These are phyloP conservation scores for Sciaenops ocellatus DNA, from an alignment of 2,797 vertebrate species.

Conservation along the genomic window DNA sequence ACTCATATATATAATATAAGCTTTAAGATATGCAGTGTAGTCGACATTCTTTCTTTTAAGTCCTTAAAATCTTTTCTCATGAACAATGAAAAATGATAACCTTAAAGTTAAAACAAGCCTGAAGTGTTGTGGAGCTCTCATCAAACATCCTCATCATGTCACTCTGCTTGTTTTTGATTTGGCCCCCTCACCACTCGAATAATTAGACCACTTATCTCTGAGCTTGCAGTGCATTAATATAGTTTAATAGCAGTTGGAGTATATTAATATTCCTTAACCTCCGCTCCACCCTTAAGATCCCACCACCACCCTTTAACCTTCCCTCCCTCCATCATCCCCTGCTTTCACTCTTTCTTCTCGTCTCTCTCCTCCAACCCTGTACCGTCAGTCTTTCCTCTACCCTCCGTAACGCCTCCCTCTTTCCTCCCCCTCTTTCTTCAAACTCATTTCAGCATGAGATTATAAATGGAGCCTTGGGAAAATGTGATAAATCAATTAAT, in stretches of 20 bases:
- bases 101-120: neutral
- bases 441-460: conserved; percentile 85
- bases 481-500: conserved; percentile 90
- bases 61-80: neutral
- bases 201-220: conserved; percentile 42
- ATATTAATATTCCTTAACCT: conserved; percentile 78
- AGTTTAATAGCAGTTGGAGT: conserved; percentile 59
- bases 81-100: neutral
- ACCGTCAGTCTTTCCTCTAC: conserved; percentile 13
- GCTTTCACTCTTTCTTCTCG: conserved; percentile 17
- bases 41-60: neutral
- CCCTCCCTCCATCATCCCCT: conserved; percentile 48
- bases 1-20: neutral
- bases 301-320: conserved; percentile 58
- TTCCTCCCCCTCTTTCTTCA: conserved; percentile 44
- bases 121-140: neutral
- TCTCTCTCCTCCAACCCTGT: neutral
- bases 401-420: conserved; percentile 15
- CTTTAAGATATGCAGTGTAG: neutral
- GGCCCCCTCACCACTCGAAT: neutral
- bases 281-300: conserved; percentile 62
- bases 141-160: conserved; percentile 4
- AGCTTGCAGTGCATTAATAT: conserved; percentile 48
- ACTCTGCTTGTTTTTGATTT: conserved; percentile 36
- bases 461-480: conserved; percentile 86